Percentiles rank a stretch among this genome's conserved stretches.
phyloP scores from a whole-genome alignment of 2,113 vertebrate genomes.

The Perognathus longimembris region DNA sequence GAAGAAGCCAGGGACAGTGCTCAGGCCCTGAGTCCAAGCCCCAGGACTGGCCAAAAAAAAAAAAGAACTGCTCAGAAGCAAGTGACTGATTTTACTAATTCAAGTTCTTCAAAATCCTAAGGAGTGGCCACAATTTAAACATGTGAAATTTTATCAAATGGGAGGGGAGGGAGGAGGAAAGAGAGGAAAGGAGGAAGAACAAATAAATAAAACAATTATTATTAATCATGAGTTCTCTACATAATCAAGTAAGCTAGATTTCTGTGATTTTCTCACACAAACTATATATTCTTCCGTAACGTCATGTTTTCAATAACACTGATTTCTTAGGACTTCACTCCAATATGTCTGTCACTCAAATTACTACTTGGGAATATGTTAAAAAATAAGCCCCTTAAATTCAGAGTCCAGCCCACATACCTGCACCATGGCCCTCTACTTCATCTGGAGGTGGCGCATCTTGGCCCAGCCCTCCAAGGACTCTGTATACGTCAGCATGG shows the following conservation, averaged over 20 bases:
- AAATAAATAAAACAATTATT: not conserved
- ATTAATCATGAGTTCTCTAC: not conserved
- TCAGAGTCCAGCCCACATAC: conserved; percentile 67
- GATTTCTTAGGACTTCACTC: conserved; percentile 32
- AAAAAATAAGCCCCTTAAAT: not conserved
- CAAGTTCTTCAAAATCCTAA: conserved; percentile 17
- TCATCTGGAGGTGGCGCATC: conserved; percentile 81
- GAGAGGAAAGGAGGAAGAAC: not conserved
- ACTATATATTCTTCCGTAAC: not conserved
- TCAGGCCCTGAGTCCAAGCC: too few relatives aligned
- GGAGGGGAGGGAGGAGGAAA: not conserved
- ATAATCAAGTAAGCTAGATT: not conserved
- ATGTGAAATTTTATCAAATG: not conserved
- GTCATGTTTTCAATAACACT: not conserved
- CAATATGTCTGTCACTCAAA: not conserved
- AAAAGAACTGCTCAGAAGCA: not conserved
- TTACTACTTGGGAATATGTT: not conserved
- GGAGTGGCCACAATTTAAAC: not conserved
- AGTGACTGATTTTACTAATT: not conserved
- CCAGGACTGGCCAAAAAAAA: too few relatives aligned
- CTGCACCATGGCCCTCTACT: conserved; percentile 19
- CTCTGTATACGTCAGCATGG: conserved; percentile 93
- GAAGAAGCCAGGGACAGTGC: too few relatives aligned
- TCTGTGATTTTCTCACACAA: not conserved
- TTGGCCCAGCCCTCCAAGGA: conserved; percentile 93